Evolutionary conservation across 2,113 vertebrate species (phyloP).

Genomic region (Caloenas nicobarica): DNA sequence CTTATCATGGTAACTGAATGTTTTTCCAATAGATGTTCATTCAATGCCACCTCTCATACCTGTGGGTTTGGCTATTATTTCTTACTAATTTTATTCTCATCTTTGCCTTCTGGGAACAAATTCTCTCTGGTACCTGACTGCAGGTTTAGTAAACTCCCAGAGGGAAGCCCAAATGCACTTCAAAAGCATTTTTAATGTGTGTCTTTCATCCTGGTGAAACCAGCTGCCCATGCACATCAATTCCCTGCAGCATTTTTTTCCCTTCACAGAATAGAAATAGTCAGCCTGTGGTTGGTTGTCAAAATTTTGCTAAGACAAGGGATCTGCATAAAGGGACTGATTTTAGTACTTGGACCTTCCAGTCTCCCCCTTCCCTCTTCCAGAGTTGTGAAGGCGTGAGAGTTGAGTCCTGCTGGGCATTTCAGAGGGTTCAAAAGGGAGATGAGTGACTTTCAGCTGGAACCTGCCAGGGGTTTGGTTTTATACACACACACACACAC

Average conservation of each 20-base stretch:
- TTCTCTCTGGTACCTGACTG: conserved; percentile 42
- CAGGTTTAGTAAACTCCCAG: conserved; percentile 25
- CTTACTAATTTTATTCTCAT: conserved; percentile 49
- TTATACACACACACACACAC: background rate
- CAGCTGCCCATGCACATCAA: conserved; percentile 52
- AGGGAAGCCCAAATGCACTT: conserved; percentile 35
- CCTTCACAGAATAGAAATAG: conserved; percentile 19
- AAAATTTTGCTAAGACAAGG: conserved; percentile 7
- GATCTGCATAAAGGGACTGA: background rate
- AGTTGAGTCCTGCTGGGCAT: background rate
- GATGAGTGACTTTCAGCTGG: background rate
- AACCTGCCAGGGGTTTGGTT: background rate
- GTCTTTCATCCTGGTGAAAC: conserved; percentile 39
- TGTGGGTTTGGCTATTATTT: conserved; percentile 37
- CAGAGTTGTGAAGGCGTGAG: background rate
- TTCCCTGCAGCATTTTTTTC: conserved; percentile 22
- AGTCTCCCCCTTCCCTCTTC: background rate
- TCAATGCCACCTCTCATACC: conserved; percentile 49
- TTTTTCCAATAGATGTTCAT: conserved; percentile 25
- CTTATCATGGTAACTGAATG: background rate
- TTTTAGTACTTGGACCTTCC: background rate
- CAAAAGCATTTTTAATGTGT: conserved; percentile 53
- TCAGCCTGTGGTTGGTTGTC: background rate
- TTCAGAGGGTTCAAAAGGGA: background rate
- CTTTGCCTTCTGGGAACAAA: conserved; percentile 32